These are phyloP conservation scores for Melinaea menophilus DNA, from an alignment of 2,888 invertebrate species.

Conservation along the genomic window DNA sequence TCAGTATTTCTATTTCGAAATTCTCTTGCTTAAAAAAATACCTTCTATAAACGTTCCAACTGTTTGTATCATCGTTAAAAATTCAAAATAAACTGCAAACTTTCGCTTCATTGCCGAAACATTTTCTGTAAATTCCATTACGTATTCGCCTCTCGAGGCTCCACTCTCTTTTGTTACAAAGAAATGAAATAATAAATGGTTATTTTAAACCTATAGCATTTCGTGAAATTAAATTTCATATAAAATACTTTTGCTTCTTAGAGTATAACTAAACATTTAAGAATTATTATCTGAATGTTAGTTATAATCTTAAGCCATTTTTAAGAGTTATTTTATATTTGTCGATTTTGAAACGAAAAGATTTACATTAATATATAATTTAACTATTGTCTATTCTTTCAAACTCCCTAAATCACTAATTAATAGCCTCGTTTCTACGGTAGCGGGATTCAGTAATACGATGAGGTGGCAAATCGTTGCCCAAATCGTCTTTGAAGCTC, in stretches of 20 bases:
- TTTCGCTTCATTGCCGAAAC: constrained; percentile 23
- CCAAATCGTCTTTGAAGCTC: constrained; percentile 28
- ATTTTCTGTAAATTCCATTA: constrained; percentile 20
- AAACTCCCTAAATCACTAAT: constrained; percentile 11
- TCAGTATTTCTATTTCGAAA: no score
- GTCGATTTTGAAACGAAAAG: no score
- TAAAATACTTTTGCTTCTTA: neutral
- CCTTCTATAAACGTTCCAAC: constrained; percentile 15
- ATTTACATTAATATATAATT: no score
- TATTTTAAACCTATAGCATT: constrained; percentile 11
- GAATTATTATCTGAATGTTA: no score
- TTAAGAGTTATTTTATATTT: no score
- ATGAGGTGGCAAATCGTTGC: constrained; percentile 26
- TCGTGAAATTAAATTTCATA: neutral
- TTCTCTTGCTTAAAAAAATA: no score
- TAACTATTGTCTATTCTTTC: no score
- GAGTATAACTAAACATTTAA: no score
- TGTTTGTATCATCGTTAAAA: constrained; percentile 25
- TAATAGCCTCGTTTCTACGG: constrained; percentile 22
- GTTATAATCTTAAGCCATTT: no score
- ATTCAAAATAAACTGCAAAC: constrained; percentile 23
- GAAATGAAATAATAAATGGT: constrained; percentile 21
- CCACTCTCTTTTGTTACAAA: constrained; percentile 16
- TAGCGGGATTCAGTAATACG: constrained; percentile 24
- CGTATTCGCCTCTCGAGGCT: constrained; percentile 13